Evolutionary conservation across 35 echinoderm and acorn worm species (phyloP).

Genomic region (Patiria miniata): DNA sequence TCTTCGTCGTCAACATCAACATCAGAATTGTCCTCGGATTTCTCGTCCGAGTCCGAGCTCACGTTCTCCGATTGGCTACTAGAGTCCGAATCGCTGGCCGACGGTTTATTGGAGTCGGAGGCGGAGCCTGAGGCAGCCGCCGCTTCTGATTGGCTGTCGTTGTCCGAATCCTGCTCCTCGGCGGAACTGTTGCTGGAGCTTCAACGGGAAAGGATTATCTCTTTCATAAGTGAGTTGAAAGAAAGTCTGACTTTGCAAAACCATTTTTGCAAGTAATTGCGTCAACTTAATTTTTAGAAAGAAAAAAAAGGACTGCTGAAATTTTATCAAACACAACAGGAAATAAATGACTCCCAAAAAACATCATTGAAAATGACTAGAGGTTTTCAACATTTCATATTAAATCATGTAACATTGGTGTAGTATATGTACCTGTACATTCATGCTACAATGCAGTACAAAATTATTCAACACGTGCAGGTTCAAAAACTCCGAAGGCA

Average conservation of each 20-base stretch:
- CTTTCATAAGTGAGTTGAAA: background rate
- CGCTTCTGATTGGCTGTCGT: conserved; percentile 51
- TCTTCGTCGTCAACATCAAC: conserved; percentile 46
- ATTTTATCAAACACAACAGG: too few species aligned
- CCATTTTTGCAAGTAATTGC: background rate
- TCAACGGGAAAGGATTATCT: background rate
- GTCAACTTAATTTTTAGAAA: too few species aligned
- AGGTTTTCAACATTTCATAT: too few species aligned
- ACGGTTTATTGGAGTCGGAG: conserved; percentile 48
- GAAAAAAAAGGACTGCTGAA: too few species aligned
- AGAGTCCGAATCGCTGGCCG: conserved; percentile 50
- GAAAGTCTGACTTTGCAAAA: background rate
- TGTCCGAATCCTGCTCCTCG: conserved; percentile 45
- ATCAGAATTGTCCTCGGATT: conserved; percentile 36
- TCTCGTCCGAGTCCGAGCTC: conserved; percentile 29
- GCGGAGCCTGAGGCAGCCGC: conserved; percentile 49
- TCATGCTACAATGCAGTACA: too few species aligned
- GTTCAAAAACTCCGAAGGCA: too few species aligned
- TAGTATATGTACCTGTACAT: too few species aligned
- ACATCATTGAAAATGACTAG: too few species aligned
- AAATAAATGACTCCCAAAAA: too few species aligned
- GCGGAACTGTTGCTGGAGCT: conserved; percentile 18
- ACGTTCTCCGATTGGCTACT: conserved; percentile 30
- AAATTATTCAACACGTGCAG: too few species aligned
- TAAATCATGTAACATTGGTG: too few species aligned